Conservation (phyloP, 1,140 invertebrate genomes). For the Megalonaias nervosa region DNA sequence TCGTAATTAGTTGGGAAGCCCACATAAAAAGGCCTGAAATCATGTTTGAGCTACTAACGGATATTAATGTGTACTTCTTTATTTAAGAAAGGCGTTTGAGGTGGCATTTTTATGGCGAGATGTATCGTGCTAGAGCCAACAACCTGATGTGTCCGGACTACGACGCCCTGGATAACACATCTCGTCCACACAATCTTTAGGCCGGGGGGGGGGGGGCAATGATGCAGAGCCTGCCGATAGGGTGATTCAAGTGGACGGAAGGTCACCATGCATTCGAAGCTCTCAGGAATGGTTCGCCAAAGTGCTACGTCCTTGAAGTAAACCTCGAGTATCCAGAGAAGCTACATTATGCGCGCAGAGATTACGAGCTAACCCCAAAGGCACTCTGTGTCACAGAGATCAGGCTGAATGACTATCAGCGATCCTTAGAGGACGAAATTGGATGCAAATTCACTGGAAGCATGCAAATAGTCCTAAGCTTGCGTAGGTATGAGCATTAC, state of each 20-base stretch:
- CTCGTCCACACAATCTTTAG: constrained; percentile 29
- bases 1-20: constrained; percentile 48
- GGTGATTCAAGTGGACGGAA: constrained; percentile 62
- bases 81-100: constrained; percentile 29
- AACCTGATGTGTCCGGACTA: not conserved
- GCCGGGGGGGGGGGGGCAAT: constrained; percentile 58
- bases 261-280: constrained; percentile 59
- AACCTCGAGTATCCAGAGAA: constrained; percentile 62
- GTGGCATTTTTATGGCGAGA: constrained; percentile 24
- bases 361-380: constrained; percentile 73
- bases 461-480: constrained; percentile 41
- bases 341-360: constrained; percentile 73
- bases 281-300: constrained; percentile 59
- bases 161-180: constrained; percentile 41
- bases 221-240: constrained; percentile 58
- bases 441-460: constrained; percentile 1
- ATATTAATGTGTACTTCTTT: constrained; percentile 25
- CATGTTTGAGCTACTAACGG: not conserved
- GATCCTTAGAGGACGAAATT: not conserved
- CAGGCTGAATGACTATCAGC: constrained; percentile 2
- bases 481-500: constrained; percentile 39
- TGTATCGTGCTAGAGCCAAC: not conserved
- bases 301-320: constrained; percentile 73
- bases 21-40: constrained; percentile 49
- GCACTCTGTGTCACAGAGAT: not conserved